Conservation (phyloP, 2,113 vertebrate genomes). For the Donacobius atricapilla region DNA sequence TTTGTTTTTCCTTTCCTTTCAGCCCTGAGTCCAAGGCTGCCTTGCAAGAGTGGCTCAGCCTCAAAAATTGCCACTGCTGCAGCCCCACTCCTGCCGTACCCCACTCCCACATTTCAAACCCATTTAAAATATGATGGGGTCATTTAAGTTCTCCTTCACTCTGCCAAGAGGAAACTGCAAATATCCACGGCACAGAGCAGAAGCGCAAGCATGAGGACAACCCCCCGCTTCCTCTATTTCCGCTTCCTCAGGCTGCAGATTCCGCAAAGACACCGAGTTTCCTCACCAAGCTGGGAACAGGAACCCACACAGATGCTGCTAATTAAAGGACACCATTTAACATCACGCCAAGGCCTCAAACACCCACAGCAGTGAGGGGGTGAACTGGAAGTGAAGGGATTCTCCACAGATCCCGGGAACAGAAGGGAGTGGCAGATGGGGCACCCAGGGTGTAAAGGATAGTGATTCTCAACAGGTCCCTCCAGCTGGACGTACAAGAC, state of each 20-base stretch:
- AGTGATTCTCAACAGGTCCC: neutral
- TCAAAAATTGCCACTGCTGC: neutral
- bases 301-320: neutral
- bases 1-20: neutral
- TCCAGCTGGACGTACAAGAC: rapidly evolving
- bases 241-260: neutral
- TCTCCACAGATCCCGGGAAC: rapidly evolving
- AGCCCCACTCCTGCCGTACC: neutral
- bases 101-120: neutral
- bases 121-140: rapidly evolving
- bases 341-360: neutral
- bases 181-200: neutral
- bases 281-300: neutral
- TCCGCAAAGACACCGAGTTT: neutral
- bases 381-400: neutral
- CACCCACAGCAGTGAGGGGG: neutral
- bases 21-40: neutral
- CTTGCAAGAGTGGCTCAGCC: neutral
- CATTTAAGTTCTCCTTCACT: neutral
- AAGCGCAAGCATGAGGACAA: neutral
- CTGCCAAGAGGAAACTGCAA: neutral
- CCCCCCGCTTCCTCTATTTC: neutral
- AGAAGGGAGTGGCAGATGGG: rapidly evolving
- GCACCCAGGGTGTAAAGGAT: neutral
- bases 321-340: neutral